Base-by-base conservation (phyloP, 1,140 invertebrate genomes). In the Platyscapa corneri region DNA sequence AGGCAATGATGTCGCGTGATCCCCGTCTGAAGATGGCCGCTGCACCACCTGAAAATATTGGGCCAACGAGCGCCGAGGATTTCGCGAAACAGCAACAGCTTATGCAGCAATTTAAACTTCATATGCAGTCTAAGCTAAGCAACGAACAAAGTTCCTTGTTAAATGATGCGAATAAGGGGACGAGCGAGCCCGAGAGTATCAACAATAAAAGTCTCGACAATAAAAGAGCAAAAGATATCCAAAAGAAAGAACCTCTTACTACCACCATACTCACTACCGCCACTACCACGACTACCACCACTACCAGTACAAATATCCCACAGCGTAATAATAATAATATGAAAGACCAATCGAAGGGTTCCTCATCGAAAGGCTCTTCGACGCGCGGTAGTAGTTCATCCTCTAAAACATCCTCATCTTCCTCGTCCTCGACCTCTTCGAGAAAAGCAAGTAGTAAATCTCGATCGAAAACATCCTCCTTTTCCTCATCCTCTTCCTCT, bases 1-100 rank as follows among this genome's bases (percentile, higher is more conserved):
- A 93, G 14, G 93, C 90, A 34, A 84, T 91, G 16, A 37, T 64
- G 12, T 93, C 93, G 6, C 92, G 95, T 20, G 95, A 96, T 93
- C 95, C 95, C 20, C 94, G 95, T 46, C 88, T 96, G 60, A 91
- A 95, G 83, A 46, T 83, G 23, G 10, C 81, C 27, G 18, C 72
- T 7, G 5, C 30, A 10, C 37, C 46, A 67, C 1, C 49, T 30
- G 79, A 70, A 70, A 70, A 77, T 12, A 70, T 70, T 1, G 64
- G 27, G 42, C 20, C 87, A 81, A 75, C 87, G 0, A 56, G 27
- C 12, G 49, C 20, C 39, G 83, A 84, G 32, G 78, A 85, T 32
- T 32, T 80, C 6, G 60, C 77, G 12, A 85, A 85, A n/a, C 83
- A 79, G 39, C 76, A 85, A 23, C 65, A 85, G 30, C 18, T 86